Evolutionary conservation across 2,113 vertebrate species (phyloP).

Genomic region (Epinephelus lanceolatus): DNA sequence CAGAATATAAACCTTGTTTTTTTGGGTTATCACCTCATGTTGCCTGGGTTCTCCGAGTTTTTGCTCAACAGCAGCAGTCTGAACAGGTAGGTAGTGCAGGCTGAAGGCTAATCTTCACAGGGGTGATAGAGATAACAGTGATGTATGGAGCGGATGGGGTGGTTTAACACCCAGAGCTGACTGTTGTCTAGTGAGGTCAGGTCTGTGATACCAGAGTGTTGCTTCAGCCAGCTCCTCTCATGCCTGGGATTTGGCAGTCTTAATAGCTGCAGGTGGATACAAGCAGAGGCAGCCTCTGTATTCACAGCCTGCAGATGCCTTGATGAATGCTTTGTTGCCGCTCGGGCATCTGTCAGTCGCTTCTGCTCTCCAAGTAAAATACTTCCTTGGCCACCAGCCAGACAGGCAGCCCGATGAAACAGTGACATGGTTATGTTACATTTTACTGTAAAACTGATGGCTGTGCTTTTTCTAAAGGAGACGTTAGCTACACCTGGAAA

Average conservation of each 20-base stretch:
- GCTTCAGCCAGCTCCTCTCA: constrained; percentile 63
- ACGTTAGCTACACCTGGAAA: not conserved
- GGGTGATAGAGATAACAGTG: constrained; percentile 81
- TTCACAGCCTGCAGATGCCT: constrained; percentile 54
- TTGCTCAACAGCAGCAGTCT: constrained; percentile 35
- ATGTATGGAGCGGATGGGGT: constrained; percentile 74
- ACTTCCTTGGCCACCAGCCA: constrained; percentile 54
- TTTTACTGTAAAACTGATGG: constrained; percentile 32
- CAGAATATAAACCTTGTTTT: constrained; percentile 17
- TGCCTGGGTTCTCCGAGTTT: constrained; percentile 33
- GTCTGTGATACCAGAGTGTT: constrained; percentile 65
- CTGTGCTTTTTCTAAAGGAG: constrained; percentile 19
- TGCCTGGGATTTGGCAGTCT: constrained; percentile 61
- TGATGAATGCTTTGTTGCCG: constrained; percentile 66
- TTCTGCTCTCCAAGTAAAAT: constrained; percentile 64
- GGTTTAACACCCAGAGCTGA: constrained; percentile 78
- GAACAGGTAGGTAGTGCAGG: constrained; percentile 56
- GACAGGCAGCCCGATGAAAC: constrained; percentile 4
- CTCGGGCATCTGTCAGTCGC: constrained; percentile 71
- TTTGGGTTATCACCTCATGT: constrained; percentile 39
- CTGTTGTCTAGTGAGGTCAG: constrained; percentile 76
- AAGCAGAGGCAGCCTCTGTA: constrained; percentile 40
- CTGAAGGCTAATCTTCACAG: constrained; percentile 77
- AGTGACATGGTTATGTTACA: constrained; percentile 24
- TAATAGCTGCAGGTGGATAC: constrained; percentile 69